Base-by-base conservation (phyloP, 2,888 invertebrate genomes). In the Sisyra terminalis region DNA sequence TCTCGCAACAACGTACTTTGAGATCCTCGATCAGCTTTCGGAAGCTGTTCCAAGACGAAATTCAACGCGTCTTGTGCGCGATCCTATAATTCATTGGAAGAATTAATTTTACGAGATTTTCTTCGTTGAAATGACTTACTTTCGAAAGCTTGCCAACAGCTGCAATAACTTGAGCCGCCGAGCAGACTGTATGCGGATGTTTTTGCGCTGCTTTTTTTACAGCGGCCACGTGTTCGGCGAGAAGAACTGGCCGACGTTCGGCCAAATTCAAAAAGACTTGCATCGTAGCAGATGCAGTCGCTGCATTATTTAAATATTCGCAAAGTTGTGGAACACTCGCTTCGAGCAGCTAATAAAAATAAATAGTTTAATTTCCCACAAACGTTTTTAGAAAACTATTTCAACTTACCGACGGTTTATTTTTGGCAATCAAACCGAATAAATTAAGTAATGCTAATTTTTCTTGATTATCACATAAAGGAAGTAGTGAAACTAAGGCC, bases 381-480 rank as follows among this genome's bases (percentile, higher is more conserved):
- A 32, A 32, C 3, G 8, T 6, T 6, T 6, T 32, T 14, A 38
- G 45, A 24, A 34, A 16, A 17, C 8, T 4, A 39, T 29, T 10
- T n/a, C 10, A 44, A 58, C 64, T 60, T 63, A 80, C 85, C 47
- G 75, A 72, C 1, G 88, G 82, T 51, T 84, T 78, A 49, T 82
- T 73, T 52, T 78, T 79, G 1, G 88, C 88, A 46, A 93, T 83
- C 50, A 84, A 70, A 44, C 82, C 75, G 55, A 89, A 84, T 38
- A 93, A 67, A 50, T 83, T 77, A 40, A 94, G 72, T 17, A 94
- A 66, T 2, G 88, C 85, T 52, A 84, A 70, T 59, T 85, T 82
- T 62, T 93, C 93, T 49, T 84, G 77, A 46, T 78, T 77, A 56
- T 90, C 90, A 55, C 89, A 88, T 52, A 78, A 79, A 1, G 83